Evolutionary conservation across 2,113 vertebrate genomes (phyloP), one percentile per base, ranked within the genome.

Genomic region (Paraplagusia blochii): DNA sequence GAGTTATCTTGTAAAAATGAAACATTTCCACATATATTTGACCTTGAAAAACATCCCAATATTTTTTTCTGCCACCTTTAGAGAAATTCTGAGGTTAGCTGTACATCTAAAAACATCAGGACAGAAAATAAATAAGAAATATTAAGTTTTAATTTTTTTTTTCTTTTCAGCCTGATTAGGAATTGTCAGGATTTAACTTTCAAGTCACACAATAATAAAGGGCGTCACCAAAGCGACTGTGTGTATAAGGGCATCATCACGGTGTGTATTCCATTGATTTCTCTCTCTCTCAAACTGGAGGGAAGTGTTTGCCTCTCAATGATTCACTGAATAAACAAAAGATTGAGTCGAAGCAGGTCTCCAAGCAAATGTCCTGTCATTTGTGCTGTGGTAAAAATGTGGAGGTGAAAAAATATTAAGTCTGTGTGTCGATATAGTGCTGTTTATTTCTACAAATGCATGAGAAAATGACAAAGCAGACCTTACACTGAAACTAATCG

Each of bases 271-370:
- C 70, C 14, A 52, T 48, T 4, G 44, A 56, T 69, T 59, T 16
- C 55, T 67, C 69, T 44, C 35, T 42, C 71, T 69, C 45, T n/a
- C 69, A 63, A 66, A 55, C 62, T 62, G 49, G 82, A 62, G 49
- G 53, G 63, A 63, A 75, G 66, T 72, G 71, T 79, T 88, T 84
- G 64, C 68, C 68, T 80, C 81, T 67, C 45, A 66, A 53, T 74
- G 64, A 76, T 80, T 76, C 68, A 84, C 61, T 79, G 64, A 88
- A 85, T 87, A 88, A 87, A 84, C 62, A 77, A 63, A 66, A 69
- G 64, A 68, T 66, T 68, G 58, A 79, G 64, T 73, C 75, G 74
- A 55, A 71, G 70, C 76, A 76, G 63, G 61, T 77, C 48, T 74
- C 51, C 15, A 73, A 71, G 49, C 40, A 49, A 56, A 69, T 0